Evolutionary conservation across 2,888 invertebrate species (phyloP).

Genomic region (Polyommatus icarus): DNA sequence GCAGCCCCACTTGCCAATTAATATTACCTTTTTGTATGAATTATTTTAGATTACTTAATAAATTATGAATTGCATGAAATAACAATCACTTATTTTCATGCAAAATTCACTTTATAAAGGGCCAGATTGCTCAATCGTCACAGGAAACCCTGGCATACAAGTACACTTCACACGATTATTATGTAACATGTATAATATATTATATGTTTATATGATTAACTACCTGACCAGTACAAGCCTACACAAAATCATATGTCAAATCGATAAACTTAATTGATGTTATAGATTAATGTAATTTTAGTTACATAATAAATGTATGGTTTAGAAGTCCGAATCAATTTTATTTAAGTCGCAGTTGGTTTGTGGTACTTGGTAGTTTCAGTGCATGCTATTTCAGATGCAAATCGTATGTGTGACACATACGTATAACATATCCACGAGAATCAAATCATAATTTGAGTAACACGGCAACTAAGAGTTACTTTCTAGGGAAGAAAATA

Average conservation of each 20-base stretch:
- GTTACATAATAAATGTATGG: neutral
- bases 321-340: too few species aligned
- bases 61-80: neutral
- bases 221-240: neutral
- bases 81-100: neutral
- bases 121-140: neutral
- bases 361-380: too few species aligned
- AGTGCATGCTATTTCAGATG: too few species aligned
- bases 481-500: too few species aligned
- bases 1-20: too few species aligned
- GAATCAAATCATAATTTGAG: too few species aligned
- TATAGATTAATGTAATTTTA: neutral
- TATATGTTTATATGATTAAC: neutral
- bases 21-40: too few species aligned
- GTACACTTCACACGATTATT: constrained; percentile 5
- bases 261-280: neutral
- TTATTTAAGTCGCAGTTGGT: too few species aligned
- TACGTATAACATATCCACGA: too few species aligned
- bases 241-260: neutral
- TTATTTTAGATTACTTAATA: neutral
- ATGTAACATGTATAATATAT: neutral
- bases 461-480: too few species aligned
- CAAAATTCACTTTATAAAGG: neutral
- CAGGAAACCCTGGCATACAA: neutral
- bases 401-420: too few species aligned